Conservation (phyloP, 1,140 invertebrate species). For the Camponotus pennsylvanicus region DNA sequence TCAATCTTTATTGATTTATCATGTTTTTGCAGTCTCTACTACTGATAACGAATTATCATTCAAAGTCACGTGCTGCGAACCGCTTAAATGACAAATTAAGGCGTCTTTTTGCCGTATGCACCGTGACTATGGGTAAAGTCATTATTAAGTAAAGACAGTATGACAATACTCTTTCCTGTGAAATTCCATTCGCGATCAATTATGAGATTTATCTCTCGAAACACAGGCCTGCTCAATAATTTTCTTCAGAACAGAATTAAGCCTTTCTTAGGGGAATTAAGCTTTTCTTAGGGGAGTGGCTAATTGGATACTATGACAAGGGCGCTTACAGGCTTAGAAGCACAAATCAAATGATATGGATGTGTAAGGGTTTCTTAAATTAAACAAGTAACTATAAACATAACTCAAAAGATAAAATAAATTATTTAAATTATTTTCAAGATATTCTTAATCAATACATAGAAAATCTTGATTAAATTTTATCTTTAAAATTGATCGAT, state of each 20-base stretch:
- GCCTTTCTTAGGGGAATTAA: background rate
- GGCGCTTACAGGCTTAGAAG: background rate
- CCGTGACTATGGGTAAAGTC: background rate
- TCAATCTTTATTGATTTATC: slow-evolving; percentile 36
- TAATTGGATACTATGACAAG: slow-evolving; percentile 9
- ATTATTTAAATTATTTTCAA: slow-evolving; percentile 1
- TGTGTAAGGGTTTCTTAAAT: background rate
- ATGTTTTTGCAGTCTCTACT: background rate
- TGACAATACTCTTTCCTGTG: background rate
- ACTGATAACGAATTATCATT: slow-evolving; percentile 33
- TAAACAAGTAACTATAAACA: background rate
- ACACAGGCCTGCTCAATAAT: background rate
- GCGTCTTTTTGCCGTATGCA: background rate
- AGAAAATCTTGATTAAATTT: too few species aligned
- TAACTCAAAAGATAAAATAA: background rate
- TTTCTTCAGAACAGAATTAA: background rate
- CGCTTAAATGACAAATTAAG: slow-evolving; percentile 20
- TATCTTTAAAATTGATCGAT: background rate
- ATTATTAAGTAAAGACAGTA: slow-evolving; percentile 2
- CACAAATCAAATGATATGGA: slow-evolving; percentile 3
- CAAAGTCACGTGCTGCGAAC: slow-evolving; percentile 15
- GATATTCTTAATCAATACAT: background rate
- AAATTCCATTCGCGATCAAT: slow-evolving; percentile 22
- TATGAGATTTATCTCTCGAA: slow-evolving; percentile 1
- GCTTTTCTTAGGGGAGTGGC: background rate